Base-by-base conservation (phyloP, 2,113 vertebrate genomes). In the Callipepla californica region DNA sequence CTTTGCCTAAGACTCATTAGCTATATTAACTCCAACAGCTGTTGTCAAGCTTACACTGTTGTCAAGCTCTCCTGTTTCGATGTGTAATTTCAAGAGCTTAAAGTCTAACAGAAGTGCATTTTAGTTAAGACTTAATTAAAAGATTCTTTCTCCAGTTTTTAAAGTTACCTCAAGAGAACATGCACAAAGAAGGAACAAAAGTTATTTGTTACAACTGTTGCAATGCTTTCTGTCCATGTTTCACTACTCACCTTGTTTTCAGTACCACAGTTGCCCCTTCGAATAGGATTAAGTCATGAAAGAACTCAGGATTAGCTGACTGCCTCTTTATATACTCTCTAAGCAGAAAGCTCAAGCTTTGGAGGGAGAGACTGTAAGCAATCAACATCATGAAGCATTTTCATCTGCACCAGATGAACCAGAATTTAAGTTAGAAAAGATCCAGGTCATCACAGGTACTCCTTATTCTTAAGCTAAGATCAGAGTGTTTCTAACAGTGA, bases 261-360 rank as follows among this genome's bases (percentile, higher is more conserved):
- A 15, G 32, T 42, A n/a, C 7, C n/a, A 13, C n/a, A 42, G 28
- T 22, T 55, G 48, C 38, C 75, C 78, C 62, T 92, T 50, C 25
- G 83, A 92, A 94, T 59, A 63, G 79, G 85, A 96, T 96, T 93
- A 96, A 63, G 72, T 26, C 28, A 30, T 42, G 38, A 70, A 62
- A 87, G 81, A 62, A 80, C 0, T 32, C 0, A 0, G 69, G 82
- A 96, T 95, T 91, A 94, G 50, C n/a, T 73, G 48, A 36, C n/a
- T 77, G 87, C 19, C 72, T 15, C 87, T 70, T 91, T 92, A 87
- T 80, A 47, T 63, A 80, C 59, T 40, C 79, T 80, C 57, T 77
- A 76, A 80, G 50, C 55, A 93, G 72, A 82, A 82, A 28, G 90
- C 85, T 85, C 50, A 45, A 59, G 85, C 62, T 91, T 55, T 83